Evolutionary conservation across 2,888 invertebrate species (phyloP).

Genomic region (Invenusta paracnida): DNA sequence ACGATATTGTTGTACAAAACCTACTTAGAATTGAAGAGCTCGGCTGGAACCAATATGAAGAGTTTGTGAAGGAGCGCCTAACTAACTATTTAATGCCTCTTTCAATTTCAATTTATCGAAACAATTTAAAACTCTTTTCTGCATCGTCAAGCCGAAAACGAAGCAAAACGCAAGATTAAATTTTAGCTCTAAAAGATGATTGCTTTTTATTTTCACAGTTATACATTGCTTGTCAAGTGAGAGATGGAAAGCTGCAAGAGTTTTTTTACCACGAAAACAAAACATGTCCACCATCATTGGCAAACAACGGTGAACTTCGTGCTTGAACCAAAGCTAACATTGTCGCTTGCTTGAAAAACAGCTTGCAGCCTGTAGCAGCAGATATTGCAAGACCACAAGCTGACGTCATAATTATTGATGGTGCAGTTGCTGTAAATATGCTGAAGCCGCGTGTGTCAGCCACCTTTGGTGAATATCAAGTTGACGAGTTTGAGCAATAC

Average conservation of each 20-base stretch:
- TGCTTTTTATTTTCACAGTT: constrained; percentile 38
- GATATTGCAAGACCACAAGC: no score
- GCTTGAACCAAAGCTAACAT: constrained; percentile 36
- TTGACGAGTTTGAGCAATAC: no score
- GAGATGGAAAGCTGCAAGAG: constrained; percentile 41
- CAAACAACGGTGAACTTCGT: constrained; percentile 23
- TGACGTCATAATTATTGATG: no score
- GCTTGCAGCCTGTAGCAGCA: neutral
- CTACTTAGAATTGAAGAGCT: neutral
- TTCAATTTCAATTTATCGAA: neutral
- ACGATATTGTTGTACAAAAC: neutral
- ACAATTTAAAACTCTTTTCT: neutral
- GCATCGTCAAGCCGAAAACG: neutral
- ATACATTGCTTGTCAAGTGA: constrained; percentile 34
- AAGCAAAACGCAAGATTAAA: neutral
- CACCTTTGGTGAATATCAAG: no score
- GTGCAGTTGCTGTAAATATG: no score
- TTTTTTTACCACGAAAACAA: constrained; percentile 43
- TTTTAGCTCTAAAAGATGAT: neutral
- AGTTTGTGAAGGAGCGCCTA: neutral
- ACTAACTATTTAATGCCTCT: neutral
- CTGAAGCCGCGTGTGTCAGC: no score
- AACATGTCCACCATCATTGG: constrained; percentile 39
- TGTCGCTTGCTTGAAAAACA: neutral
- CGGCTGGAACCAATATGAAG: neutral